Evolutionary conservation across 2,113 vertebrate genomes (phyloP), one percentile per base, ranked within the genome.

Genomic region (Psilopogon haemacephalus): DNA sequence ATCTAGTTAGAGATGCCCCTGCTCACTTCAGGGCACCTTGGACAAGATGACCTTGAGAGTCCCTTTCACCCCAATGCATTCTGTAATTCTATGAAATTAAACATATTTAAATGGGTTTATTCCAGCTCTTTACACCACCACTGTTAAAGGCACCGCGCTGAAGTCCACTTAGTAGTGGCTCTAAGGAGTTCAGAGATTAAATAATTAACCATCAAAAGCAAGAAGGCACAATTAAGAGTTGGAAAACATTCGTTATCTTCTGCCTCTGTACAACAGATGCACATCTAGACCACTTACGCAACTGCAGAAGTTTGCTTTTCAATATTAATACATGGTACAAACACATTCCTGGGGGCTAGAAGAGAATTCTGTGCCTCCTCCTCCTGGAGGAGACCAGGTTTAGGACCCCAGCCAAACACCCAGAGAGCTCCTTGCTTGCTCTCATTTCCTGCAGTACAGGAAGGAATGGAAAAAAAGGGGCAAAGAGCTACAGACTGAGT

Each of bases 211-310:
- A 40, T 32, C 27, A 67, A 52, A 76, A 88, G 15, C 28, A 90
- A 73, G 27, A 62, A 58, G 13, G 33, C 1, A 1, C 13, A 40
- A 0, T 59, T 52, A 86, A 70, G 56, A 86, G 72, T 0, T 48
- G 11, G 21, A 88, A 80, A 73, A 76, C n/a, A 58, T 44, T 86
- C 56, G 50, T 44, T 73, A 48, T 59, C 35, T 93, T 55, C 69
- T 18, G 5, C 37, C 33, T 64, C 42, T 55, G 19, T 77, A 24
- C 0, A 0, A 63, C n/a, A 58, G 40, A 27, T 12, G 6, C 1
- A 4, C n/a, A 69, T 32, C 35, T 48, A 73, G 35, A 44, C 8
- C 17, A 62, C 21, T 76, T 37, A 21, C 6, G 12, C 40, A 91
- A 73, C 19, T 59, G 30, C 28, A 75, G 13, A 3, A 2, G 0